phyloP scores from a whole-genome alignment of 2,797 vertebrate genomes.

The Malurus leucopterus region DNA sequence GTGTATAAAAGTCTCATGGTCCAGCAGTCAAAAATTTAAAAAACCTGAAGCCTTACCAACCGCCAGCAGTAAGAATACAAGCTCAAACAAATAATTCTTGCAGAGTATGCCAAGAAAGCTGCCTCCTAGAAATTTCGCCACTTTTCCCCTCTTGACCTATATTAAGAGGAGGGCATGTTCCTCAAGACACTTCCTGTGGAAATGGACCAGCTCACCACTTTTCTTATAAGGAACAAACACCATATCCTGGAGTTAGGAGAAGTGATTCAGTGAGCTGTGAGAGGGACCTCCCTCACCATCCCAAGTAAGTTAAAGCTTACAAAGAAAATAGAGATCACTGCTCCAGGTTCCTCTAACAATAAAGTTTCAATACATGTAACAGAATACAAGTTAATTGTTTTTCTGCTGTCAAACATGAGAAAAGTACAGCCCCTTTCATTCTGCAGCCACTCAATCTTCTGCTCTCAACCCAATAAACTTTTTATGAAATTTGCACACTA shows the following conservation, averaged over 20 bases:
- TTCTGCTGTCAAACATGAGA: not conserved
- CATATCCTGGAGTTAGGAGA: not conserved
- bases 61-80: not conserved
- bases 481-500: not conserved
- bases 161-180: not conserved
- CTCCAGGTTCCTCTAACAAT: not conserved
- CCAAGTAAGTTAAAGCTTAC: not conserved
- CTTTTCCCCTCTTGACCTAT: not conserved
- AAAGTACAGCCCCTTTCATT: not conserved
- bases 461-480: not conserved
- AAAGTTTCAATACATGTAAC: not conserved
- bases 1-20: not conserved
- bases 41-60: not conserved
- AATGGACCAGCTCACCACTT: not conserved
- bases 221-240: not conserved
- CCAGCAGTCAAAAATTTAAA: not conserved
- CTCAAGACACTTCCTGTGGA: not conserved
- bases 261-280: not conserved
- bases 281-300: rapidly evolving
- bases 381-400: not conserved
- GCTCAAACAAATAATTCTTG: not conserved
- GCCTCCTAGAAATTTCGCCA: not conserved
- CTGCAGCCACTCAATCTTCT: not conserved
- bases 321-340: not conserved
- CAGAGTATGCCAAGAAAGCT: not conserved